Percentiles rank a stretch among this genome's conserved stretches.
Evolutionary conservation across 2,797 vertebrate genomes (phyloP).

Genomic region (Myripristis murdjan): DNA sequence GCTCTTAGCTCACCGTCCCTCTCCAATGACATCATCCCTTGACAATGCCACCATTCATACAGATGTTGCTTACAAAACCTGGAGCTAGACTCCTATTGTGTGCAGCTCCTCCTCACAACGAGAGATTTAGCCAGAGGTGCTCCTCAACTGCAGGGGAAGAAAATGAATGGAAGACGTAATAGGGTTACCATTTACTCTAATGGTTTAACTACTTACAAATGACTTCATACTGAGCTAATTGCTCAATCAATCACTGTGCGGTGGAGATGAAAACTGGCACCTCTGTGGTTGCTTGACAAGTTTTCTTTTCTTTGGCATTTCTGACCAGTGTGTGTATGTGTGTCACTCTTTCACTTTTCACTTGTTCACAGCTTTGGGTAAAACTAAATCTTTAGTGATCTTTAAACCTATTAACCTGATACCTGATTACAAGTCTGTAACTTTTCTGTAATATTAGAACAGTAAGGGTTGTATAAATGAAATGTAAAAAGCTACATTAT

Average conservation of each 20-base stretch:
- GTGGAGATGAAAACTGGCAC: slow-evolving; percentile 46
- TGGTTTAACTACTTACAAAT: slow-evolving; percentile 73
- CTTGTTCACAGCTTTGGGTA: slow-evolving; percentile 24
- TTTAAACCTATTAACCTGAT: slow-evolving; percentile 34
- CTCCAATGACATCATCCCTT: slow-evolving; percentile 93
- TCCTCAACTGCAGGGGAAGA: slow-evolving; percentile 46
- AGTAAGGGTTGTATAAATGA: slow-evolving; percentile 46
- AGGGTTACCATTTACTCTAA: slow-evolving; percentile 55
- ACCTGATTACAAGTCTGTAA: slow-evolving; percentile 25
- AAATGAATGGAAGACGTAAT: slow-evolving; percentile 67
- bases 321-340: slow-evolving; percentile 17
- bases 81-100: slow-evolving; percentile 87
- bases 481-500: slow-evolving; percentile 61
- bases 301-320: slow-evolving; percentile 46
- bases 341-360: slow-evolving; percentile 18
- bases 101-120: slow-evolving; percentile 66
- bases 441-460: slow-evolving; percentile 38
- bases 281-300: slow-evolving; percentile 33
- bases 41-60: slow-evolving; percentile 99
- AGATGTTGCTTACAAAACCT: slow-evolving; percentile 93
- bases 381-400: slow-evolving; percentile 22
- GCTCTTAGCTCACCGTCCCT: slow-evolving; percentile 94
- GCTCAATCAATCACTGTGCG: slow-evolving; percentile 53
- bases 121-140: slow-evolving; percentile 88
- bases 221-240: slow-evolving; percentile 62